phyloP scores from a whole-genome alignment of 2,797 vertebrate species.

The Gambelia wislizenii region DNA sequence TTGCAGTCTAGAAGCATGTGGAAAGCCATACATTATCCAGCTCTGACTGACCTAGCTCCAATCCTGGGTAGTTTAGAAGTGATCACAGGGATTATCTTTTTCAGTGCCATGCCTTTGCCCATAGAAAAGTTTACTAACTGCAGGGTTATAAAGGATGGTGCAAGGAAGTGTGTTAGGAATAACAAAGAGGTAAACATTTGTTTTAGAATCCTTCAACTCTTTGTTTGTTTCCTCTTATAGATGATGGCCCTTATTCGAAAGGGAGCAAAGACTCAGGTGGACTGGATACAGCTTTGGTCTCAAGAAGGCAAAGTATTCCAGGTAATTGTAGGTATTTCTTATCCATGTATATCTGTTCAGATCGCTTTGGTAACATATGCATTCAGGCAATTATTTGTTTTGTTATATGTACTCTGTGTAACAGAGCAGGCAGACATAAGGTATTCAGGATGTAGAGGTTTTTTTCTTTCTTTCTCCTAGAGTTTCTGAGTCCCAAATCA shows the following conservation, averaged over 20 bases:
- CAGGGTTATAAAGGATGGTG: not conserved
- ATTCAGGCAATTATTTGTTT: not conserved
- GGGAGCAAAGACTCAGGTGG: slow-evolving; percentile 89
- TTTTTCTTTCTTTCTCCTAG: not conserved
- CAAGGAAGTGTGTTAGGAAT: not conserved
- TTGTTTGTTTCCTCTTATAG: slow-evolving; percentile 76
- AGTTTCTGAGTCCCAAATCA: too few relatives aligned
- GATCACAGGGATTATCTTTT: not conserved
- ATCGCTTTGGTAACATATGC: not conserved
- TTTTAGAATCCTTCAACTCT: slow-evolving; percentile 43
- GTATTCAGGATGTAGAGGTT: not conserved
- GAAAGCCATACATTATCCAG: not conserved
- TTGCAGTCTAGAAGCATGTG: not conserved
- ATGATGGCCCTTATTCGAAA: slow-evolving; percentile 95
- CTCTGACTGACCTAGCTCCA: not conserved
- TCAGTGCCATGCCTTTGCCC: not conserved
- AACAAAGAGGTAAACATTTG: not conserved
- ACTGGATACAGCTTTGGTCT: slow-evolving; percentile 84
- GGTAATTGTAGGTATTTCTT: slow-evolving; percentile 77
- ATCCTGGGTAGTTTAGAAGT: not conserved
- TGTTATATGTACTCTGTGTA: not conserved
- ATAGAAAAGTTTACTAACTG: not conserved
- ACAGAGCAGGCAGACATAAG: not conserved
- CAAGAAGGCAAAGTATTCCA: slow-evolving; percentile 95
- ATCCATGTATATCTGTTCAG: not conserved